phyloP scores from a whole-genome alignment of 2,888 invertebrate species.

The Trachelus stipa region DNA sequence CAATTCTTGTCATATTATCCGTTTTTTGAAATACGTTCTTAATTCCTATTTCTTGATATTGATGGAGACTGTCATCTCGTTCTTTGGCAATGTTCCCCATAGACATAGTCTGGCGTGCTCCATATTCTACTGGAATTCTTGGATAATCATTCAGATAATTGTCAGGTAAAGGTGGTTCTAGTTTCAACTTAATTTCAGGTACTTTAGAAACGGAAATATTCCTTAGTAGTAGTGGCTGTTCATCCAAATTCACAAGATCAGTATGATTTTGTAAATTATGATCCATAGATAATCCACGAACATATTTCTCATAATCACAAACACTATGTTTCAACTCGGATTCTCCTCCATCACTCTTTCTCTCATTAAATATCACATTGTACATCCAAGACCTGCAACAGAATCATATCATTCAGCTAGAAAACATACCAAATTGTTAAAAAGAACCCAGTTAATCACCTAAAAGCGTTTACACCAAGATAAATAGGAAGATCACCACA shows the following conservation, averaged over 20 bases:
- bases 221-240: not conserved
- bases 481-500: slow-evolving; percentile 43
- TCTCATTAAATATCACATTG: slow-evolving; percentile 34
- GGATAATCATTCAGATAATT: slow-evolving; percentile 25
- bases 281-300: slow-evolving; percentile 13
- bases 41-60: slow-evolving; percentile 39
- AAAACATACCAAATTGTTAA: slow-evolving; percentile 1
- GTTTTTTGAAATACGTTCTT: slow-evolving; percentile 1
- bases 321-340: slow-evolving; percentile 6
- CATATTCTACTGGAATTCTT: slow-evolving; percentile 2
- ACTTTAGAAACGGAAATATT: not conserved
- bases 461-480: slow-evolving; percentile 39
- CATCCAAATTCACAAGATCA: not conserved
- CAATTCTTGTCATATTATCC: slow-evolving; percentile 9
- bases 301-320: slow-evolving; percentile 17
- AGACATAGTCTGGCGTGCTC: not conserved
- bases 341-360: slow-evolving; percentile 19
- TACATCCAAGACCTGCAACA: slow-evolving; percentile 39
- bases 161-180: slow-evolving; percentile 11
- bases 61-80: slow-evolving; percentile 29
- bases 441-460: slow-evolving; percentile 13
- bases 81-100: slow-evolving; percentile 27
- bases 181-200: slow-evolving; percentile 7
- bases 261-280: slow-evolving; percentile 23
- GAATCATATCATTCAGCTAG: slow-evolving; percentile 6